Base-by-base conservation (phyloP, 2,113 vertebrate species). In the Amblyornis subalaris region DNA sequence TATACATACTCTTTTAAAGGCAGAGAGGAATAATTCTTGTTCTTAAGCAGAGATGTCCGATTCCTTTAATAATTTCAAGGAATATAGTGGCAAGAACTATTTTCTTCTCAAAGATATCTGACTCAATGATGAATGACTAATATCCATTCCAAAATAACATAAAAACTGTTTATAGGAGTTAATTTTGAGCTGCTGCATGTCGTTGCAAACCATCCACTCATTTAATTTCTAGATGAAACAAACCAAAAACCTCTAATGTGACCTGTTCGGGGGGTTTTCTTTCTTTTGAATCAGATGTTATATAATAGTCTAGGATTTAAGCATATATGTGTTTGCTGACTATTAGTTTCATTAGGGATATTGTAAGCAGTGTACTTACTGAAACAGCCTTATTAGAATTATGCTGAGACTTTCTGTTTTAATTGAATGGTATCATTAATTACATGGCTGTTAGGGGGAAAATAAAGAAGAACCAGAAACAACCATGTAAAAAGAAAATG, bases 261-360 rank as follows among this genome's bases (percentile, higher is more conserved):
- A 50, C 2, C 0, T 6, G 5, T 15, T 48, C 35, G 26, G 12
- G 2, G 1, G 4, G n/a, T 29, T 48, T 57, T n/a, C 15, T 31
- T 33, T 13, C 7, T 44, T 81, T 70, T 65, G 10, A 18, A 65
- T 38, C 10, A 55, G n/a, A 29, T 38, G 1, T 31, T 60, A 29
- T 26, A 29, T 8, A 72, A 29, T 69, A 64, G 69, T 29, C 16
- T 55, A 42, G 21, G 6, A 24, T 65, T 84, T 42, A 62, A 77
- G 40, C 44, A 33, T 69, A 29, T 29, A 47, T 4, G 18, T 1
- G 2, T 33, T 76, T 60, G 10, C 17, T 72, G 29, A 58, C 38
- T 72, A 71, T 50, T 33, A 62, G 6, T 26, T 67, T 6, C 14
- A 31, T 40, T 44, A 72, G 7, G 4, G 25, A 55, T 72, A 73